Percentiles rank a stretch among this genome's conserved stretches.
phyloP scores from a whole-genome alignment of 2,888 invertebrate genomes.

The Spialia ferax region DNA sequence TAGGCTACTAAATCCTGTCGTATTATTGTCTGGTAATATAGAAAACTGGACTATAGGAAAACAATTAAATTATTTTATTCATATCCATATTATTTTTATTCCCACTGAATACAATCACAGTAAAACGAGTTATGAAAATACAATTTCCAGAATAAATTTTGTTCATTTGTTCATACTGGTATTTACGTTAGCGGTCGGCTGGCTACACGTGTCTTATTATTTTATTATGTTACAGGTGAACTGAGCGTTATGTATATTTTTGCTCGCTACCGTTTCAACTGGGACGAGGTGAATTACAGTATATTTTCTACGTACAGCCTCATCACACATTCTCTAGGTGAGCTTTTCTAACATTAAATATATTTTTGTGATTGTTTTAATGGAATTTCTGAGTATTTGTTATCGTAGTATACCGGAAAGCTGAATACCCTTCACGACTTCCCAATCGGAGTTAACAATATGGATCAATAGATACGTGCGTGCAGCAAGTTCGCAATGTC shows the following conservation, averaged over 20 bases:
- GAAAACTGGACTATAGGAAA: too few species aligned
- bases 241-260: slow-evolving; percentile 79
- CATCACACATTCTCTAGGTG: slow-evolving; percentile 76
- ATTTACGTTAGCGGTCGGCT: not conserved
- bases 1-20: too few species aligned
- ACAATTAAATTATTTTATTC: too few species aligned
- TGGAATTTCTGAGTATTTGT: not conserved
- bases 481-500: too few species aligned
- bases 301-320: slow-evolving; percentile 77
- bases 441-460: too few species aligned
- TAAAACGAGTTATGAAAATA: slow-evolving; percentile 15
- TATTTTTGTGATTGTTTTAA: not conserved
- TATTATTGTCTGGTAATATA: too few species aligned
- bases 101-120: too few species aligned
- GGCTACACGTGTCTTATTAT: not conserved
- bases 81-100: too few species aligned
- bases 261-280: slow-evolving; percentile 79
- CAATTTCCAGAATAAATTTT: not conserved
- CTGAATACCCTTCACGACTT: too few species aligned
- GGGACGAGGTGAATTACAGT: slow-evolving; percentile 83
- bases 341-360: slow-evolving; percentile 49
- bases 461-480: too few species aligned
- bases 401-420: too few species aligned
- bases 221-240: slow-evolving; percentile 62
- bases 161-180: not conserved